A percentile compares a stretch with the other conserved stretches of the same genome.
These are phyloP conservation scores for Podocnemis expansa DNA, from an alignment of 2,113 vertebrate species.

Conservation along the genomic window DNA sequence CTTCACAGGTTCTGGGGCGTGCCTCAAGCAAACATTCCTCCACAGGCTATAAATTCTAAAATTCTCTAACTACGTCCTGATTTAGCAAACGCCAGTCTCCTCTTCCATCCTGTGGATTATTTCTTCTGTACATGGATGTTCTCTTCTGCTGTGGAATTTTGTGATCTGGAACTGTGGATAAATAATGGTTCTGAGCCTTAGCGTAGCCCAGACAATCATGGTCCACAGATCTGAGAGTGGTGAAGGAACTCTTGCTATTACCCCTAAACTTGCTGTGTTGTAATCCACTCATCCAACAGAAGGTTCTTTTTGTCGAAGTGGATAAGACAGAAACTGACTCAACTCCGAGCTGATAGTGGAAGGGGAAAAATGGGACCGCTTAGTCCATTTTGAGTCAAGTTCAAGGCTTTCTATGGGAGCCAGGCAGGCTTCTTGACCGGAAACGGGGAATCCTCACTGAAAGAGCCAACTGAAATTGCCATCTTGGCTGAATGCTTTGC, in stretches of 20 bases:
- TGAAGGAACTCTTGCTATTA: neutral
- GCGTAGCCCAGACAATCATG: neutral
- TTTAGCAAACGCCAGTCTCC: neutral
- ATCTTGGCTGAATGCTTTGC: neutral
- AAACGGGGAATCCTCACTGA: neutral
- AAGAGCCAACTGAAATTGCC: neutral
- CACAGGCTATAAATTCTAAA: neutral
- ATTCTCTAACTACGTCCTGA: neutral
- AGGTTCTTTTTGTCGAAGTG: neutral
- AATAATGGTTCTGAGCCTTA: neutral
- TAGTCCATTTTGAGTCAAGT: neutral
- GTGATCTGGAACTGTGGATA: neutral
- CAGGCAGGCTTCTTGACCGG: neutral
- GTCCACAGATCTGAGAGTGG: neutral
- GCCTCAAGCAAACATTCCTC: neutral
- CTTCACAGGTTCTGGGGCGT: neutral
- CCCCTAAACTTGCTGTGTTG: neutral
- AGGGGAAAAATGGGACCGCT: neutral
- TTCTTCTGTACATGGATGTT: neutral
- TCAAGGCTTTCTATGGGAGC: neutral
- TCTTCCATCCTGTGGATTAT: neutral
- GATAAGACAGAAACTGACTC: neutral
- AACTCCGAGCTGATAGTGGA: neutral
- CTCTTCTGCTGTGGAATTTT: neutral
- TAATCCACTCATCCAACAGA: neutral